These are phyloP conservation scores for Oppia nitens DNA, from an alignment of 1,140 invertebrate species.

Conservation along the genomic window DNA sequence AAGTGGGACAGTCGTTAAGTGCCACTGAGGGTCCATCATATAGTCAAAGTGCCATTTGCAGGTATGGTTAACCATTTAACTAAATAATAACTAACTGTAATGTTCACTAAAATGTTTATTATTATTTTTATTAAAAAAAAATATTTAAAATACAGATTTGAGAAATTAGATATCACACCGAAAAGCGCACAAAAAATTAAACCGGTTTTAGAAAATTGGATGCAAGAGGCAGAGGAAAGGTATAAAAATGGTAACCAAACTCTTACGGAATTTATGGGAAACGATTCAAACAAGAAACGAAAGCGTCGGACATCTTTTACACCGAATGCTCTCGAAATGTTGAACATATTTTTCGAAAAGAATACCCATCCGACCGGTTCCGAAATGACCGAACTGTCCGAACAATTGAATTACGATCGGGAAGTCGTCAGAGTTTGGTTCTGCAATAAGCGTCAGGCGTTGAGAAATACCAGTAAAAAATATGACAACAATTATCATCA, in stretches of 20 bases:
- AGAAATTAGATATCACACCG: conserved; percentile 97
- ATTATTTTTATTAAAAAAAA: conserved; percentile 15
- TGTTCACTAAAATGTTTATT: conserved; percentile 18
- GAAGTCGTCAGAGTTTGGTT: conserved; percentile 99
- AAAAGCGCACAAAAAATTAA: conserved; percentile 99
- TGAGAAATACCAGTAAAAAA: conserved; percentile 71
- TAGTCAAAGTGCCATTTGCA: conserved; percentile 96
- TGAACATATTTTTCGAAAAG: conserved; percentile 86
- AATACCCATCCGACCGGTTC: conserved; percentile 95
- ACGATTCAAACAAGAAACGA: conserved; percentile 86
- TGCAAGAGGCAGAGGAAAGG: conserved; percentile 93
- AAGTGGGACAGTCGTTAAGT: conserved; percentile 82
- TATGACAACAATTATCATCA: conserved; percentile 26
- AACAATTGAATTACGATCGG: conserved; percentile 84
- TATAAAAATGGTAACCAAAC: conserved; percentile 67
- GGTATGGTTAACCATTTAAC: conserved; percentile 39
- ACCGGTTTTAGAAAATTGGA: conserved; percentile 91
- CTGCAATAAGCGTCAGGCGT: conserved; percentile 91
- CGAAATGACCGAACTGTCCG: conserved; percentile 85
- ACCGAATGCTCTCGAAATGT: conserved; percentile 77
- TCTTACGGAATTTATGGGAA: conserved; percentile 84
- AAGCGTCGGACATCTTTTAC: conserved; percentile 92
- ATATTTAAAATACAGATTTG: no score
- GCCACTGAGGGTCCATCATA: conserved; percentile 92
- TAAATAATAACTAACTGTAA: conserved; percentile 8